Base-by-base conservation (phyloP, 1,140 invertebrate species). In the Drosophila eugracilis region DNA sequence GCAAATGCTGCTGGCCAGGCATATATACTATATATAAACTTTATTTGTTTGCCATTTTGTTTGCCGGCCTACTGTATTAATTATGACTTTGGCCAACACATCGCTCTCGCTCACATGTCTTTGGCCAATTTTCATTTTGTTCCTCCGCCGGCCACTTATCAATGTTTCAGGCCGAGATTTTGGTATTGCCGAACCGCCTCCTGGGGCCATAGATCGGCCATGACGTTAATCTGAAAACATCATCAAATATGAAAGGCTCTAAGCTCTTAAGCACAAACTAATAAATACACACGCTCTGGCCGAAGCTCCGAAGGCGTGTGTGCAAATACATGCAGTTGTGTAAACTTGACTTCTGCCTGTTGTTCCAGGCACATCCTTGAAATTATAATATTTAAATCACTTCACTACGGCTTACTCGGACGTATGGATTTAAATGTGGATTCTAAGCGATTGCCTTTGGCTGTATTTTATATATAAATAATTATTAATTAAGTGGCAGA, bases 191-290 rank as follows among this genome's bases (percentile, higher is more conserved):
- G 14, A 60, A 59, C 57, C 60, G 69, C 47, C 57, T 54, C 28
- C 65, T n/a, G 50, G 36, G 47, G 21, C n/a, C 80, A 76, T 34
- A 60, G 55, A 49, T 53, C 63, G 66, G 37, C 81, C 58, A 39
- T 65, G 81, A 37, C 57, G 60, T 48, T 80, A 85, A 76, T 80
- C 80, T 48, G 47, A 58, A 76, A 60, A 65, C 80, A 79, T 62
- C 78, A 75, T 75, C 75, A 71, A 79, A 75, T 75, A 78, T 75
- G 58, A 63, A 78, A 63, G 60, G 28, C 45, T 53, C 63, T 67
- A 53, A 67, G 63, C 63, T 67, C 60, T 52, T 34, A 34, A 41
- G 22, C 26, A 52, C 26, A 52, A 37, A 39, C 37, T 41, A 26
- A 49, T 22, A 37, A 26, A 21, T 58, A 48, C 45, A 34, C 26